phyloP scores from a whole-genome alignment of 2,888 invertebrate genomes.

The Netelia virgata region DNA sequence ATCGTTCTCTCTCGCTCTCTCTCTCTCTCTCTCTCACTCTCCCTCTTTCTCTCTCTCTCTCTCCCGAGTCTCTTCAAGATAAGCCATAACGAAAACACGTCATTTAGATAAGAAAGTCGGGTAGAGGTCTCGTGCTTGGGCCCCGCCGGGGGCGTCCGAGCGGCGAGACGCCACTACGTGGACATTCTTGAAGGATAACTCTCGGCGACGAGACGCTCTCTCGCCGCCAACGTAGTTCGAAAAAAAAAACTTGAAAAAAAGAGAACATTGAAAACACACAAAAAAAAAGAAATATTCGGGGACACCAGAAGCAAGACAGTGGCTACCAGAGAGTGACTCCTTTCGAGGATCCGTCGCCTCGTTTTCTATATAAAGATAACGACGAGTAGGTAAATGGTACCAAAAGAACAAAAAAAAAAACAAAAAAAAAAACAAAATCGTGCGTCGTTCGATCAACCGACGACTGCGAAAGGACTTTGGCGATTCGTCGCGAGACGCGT shows the following conservation, averaged over 20 bases:
- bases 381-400: slow-evolving; percentile 48
- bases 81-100: slow-evolving; percentile 81
- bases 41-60: slow-evolving; percentile 27
- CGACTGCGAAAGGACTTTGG: slow-evolving; percentile 15
- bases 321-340: slow-evolving; percentile 47
- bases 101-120: slow-evolving; percentile 80
- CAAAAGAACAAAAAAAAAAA: slow-evolving; percentile 18
- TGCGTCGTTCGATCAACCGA: slow-evolving; percentile 46
- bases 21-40: background rate
- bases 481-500: slow-evolving; percentile 13
- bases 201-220: slow-evolving; percentile 64
- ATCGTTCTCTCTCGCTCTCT: background rate
- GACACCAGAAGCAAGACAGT: slow-evolving; percentile 28
- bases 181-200: slow-evolving; percentile 73
- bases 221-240: slow-evolving; percentile 54
- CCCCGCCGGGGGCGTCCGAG: slow-evolving; percentile 73
- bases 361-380: slow-evolving; percentile 45
- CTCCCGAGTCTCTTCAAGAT: slow-evolving; percentile 79
- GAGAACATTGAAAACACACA: background rate
- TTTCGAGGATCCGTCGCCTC: slow-evolving; percentile 46
- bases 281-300: background rate
- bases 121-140: slow-evolving; percentile 68
- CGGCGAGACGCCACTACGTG: slow-evolving; percentile 74
- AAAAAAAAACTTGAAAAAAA: slow-evolving; percentile 9
- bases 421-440: no score